Conservation (phyloP, 2,888 invertebrate species). For the Drosophila neoperkinsi region DNA sequence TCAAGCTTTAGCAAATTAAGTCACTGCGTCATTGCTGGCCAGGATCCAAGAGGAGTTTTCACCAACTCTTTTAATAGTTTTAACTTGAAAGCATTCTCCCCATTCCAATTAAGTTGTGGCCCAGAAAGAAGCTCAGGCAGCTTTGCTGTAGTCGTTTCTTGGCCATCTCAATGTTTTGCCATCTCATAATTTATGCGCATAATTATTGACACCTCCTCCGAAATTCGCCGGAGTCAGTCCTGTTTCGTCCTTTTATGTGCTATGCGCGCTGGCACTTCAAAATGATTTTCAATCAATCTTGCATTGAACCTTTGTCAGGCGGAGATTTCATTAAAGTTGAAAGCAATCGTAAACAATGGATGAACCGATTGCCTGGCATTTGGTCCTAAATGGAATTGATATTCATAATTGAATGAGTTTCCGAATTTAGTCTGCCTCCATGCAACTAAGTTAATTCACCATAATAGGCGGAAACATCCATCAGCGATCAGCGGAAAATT, state of each 20-base stretch:
- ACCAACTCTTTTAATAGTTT: constrained; percentile 44
- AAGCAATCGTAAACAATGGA: constrained; percentile 54
- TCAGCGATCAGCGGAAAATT: constrained; percentile 35
- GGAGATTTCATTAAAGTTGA: constrained; percentile 75
- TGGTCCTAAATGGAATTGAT: constrained; percentile 67
- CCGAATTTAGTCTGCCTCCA: constrained; percentile 19
- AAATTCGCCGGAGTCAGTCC: background rate
- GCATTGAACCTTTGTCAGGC: constrained; percentile 76
- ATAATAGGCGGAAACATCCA: constrained; percentile 4
- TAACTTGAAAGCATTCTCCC: background rate
- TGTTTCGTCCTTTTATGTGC: constrained; percentile 1
- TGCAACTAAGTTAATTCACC: background rate
- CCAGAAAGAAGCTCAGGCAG: constrained; percentile 27
- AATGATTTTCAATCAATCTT: constrained; percentile 77
- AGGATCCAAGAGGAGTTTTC: background rate
- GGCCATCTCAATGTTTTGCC: constrained; percentile 36
- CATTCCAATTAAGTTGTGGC: constrained; percentile 15
- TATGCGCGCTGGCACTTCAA: constrained; percentile 57
- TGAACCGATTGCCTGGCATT: constrained; percentile 52
- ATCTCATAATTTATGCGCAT: constrained; percentile 74
- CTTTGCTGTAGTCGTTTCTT: constrained; percentile 18
- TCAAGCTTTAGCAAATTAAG: constrained; percentile 12
- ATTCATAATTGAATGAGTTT: constrained; percentile 68
- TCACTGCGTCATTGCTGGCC: background rate
- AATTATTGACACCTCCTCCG: constrained; percentile 64